Evolutionary conservation across 2,113 vertebrate genomes (phyloP), one percentile per base, ranked within the genome.

Genomic region (Varanus komodoensis): DNA sequence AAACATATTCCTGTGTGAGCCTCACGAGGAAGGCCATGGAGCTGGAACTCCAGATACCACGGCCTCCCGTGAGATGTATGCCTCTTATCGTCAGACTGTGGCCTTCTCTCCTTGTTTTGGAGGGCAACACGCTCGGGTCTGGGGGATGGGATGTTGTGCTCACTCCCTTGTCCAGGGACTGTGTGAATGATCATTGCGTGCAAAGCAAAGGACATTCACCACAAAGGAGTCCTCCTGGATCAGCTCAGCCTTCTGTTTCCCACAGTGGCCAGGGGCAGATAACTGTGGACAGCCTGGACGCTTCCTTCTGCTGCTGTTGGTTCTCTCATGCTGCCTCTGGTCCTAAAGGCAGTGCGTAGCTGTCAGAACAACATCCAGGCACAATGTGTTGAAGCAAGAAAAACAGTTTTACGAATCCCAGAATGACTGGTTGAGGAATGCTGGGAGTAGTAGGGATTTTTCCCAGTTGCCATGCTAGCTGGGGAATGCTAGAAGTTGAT

Each of bases 21-120:
- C 29, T 64, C 79, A 0, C 0, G 71, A 64, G 64, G 8, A 79
- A 91, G 94, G 11, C 29, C 6, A 17, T 32, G 27, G 19, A 67
- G 6, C 48, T 92, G 94, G 90, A 94, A 95, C 78, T 88, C 91
- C 85, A 0, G 77, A 90, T 92, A 80, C 48, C 4, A 12, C 25
- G 3, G 48, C 25, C 54, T 80, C 78, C 48, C 27, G 29, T 29
- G 78, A 48, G 78, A 80, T 50, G 9, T 50, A 25, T 14, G 32
- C 23, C 64, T 27, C 94, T 94, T 95, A 89, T 95, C 95, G 94
- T 91, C 3, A 85, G 71, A 21, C 27, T 4, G 2, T 21, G 83
- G 83, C 44, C 67, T 71, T 71, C 81, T 54, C 52, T 6, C 32
- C 44, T 50, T 71, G 14, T 71, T 85, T 85, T 7, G 83, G 21